These are phyloP conservation scores for Maccullochella peelii DNA, from an alignment of 2,113 vertebrate genomes.

Conservation along the genomic window DNA sequence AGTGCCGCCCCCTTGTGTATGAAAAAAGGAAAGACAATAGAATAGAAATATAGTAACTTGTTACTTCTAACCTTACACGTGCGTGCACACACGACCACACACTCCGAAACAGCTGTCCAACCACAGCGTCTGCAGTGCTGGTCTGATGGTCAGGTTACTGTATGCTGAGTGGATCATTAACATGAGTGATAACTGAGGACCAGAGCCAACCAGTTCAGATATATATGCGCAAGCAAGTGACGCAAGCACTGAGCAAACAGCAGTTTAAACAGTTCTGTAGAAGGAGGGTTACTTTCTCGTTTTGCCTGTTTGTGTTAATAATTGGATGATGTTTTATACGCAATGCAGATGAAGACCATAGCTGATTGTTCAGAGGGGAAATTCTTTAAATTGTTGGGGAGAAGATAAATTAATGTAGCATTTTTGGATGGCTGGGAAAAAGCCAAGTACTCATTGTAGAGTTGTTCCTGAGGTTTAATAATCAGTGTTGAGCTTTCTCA, in stretches of 20 bases:
- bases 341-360: not conserved
- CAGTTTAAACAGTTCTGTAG: not conserved
- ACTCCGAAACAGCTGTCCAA: not conserved
- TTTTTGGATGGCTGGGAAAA: not conserved
- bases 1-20: constrained; percentile 44
- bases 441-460: not conserved
- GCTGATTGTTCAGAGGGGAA: not conserved
- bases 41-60: not conserved
- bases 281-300: not conserved
- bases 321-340: not conserved
- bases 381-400: not conserved
- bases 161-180: constrained; percentile 58
- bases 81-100: not conserved
- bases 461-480: not conserved
- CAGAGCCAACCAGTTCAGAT: constrained; percentile 27
- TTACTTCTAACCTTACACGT: not conserved
- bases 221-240: not conserved
- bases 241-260: not conserved
- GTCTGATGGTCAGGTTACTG: constrained; percentile 20
- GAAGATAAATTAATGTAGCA: no score
- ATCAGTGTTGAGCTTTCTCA: not conserved
- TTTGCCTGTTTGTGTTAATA: not conserved
- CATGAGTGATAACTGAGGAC: constrained; percentile 18
- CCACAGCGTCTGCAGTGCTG: constrained; percentile 6
- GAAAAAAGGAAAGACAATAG: not conserved